Evolutionary conservation across 1,140 invertebrate species (phyloP).

Genomic region (Drosophila truncata): DNA sequence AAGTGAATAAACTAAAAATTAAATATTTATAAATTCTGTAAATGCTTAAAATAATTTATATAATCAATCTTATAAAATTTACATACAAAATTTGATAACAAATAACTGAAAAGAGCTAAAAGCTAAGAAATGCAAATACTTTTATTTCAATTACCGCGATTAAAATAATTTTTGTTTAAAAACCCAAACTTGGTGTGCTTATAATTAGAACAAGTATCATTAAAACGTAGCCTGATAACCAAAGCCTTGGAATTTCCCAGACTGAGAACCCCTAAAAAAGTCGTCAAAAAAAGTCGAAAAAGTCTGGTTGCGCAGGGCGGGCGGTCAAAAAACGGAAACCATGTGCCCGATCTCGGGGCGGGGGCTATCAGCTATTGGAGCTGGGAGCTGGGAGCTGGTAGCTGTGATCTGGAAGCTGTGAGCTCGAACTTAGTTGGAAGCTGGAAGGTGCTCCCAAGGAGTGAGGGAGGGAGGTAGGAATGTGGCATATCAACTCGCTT

Average conservation of each 20-base stretch:
- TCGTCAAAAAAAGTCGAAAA: conserved; percentile 13
- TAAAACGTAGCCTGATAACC: conserved; percentile 9
- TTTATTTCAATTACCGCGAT: background rate
- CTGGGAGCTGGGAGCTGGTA: conserved; percentile 10
- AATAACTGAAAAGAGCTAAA: background rate
- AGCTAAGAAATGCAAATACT: background rate
- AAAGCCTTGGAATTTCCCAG: conserved; percentile 24
- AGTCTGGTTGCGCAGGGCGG: conserved; percentile 18
- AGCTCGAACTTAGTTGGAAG: conserved; percentile 7
- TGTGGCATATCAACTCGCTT: conserved; percentile 42
- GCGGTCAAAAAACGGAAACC: conserved; percentile 62
- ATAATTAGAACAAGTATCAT: conserved; percentile 18
- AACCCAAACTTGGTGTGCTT: background rate
- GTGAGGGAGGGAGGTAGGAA: conserved; percentile 4
- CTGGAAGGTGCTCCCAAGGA: conserved; percentile 46
- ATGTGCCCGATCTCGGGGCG: conserved; percentile 66
- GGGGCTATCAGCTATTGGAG: conserved; percentile 58
- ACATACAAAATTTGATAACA: background rate
- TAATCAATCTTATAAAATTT: background rate
- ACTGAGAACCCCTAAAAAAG: conserved; percentile 9
- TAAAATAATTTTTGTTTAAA: background rate
- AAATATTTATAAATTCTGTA: no score
- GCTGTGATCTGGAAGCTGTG: background rate
- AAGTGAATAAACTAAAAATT: background rate
- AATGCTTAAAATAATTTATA: no score